Evolutionary conservation across 2,888 invertebrate species (phyloP).

Genomic region (Sclerodermus sp.): DNA sequence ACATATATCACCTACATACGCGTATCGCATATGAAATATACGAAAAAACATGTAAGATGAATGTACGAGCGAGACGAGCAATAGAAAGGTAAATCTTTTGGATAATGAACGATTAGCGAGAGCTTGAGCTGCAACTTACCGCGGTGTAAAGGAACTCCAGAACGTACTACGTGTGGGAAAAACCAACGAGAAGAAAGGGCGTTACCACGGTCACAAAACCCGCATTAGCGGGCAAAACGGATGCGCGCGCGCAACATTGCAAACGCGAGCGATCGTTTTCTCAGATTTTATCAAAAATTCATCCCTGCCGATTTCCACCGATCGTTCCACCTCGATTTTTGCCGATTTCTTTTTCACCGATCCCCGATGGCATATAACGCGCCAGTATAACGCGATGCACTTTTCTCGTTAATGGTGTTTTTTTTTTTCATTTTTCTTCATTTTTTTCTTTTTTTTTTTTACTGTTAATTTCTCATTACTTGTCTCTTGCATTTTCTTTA

Average conservation of each 20-base stretch:
- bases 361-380: too few species aligned
- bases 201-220: conserved; percentile 59
- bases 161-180: conserved; percentile 80
- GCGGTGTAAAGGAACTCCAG: conserved; percentile 98
- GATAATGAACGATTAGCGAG: conserved; percentile 54
- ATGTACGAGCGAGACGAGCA: conserved; percentile 50
- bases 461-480: neutral
- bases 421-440: too few species aligned
- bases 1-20: conserved; percentile 29
- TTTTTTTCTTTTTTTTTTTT: conserved; percentile 5
- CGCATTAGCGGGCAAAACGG: conserved; percentile 42
- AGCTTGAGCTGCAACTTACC: conserved; percentile 81
- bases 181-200: conserved; percentile 59
- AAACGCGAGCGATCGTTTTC: conserved; percentile 22
- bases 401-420: too few species aligned
- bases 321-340: too few species aligned
- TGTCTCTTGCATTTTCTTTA: too few species aligned
- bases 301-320: too few species aligned
- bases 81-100: conserved; percentile 34
- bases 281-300: too few species aligned
- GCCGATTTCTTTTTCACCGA: too few species aligned
- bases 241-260: conserved; percentile 34
- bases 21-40: conserved; percentile 38
- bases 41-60: conserved; percentile 49
- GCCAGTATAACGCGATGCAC: too few species aligned